Percentiles rank a stretch among this genome's conserved stretches.
phyloP scores from a whole-genome alignment of 1,140 invertebrate species.

The Ceratitis capitata region DNA sequence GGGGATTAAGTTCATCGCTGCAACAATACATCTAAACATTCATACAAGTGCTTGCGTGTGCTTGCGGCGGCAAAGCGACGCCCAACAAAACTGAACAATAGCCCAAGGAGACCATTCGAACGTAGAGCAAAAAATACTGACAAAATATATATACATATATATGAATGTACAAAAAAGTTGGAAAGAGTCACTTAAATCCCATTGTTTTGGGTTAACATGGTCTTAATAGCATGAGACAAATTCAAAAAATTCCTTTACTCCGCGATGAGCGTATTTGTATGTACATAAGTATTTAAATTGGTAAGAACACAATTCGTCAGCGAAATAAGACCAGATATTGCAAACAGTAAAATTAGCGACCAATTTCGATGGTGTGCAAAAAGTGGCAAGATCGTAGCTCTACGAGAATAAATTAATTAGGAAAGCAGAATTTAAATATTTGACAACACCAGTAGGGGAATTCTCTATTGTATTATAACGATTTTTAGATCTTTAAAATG shows the following conservation, averaged over 20 bases:
- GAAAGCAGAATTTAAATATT: too few relatives aligned
- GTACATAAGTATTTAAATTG: too few relatives aligned
- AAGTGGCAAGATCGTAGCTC: too few relatives aligned
- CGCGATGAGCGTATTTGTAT: neutral
- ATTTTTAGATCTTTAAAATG: too few relatives aligned
- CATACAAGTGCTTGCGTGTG: neutral
- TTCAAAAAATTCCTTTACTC: neutral
- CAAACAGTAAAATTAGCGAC: too few relatives aligned
- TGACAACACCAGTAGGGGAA: too few relatives aligned
- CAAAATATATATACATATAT: too few relatives aligned
- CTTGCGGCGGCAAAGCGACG: neutral
- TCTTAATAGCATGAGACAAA: neutral
- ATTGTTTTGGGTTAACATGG: slow-evolving; percentile 9
- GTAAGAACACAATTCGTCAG: too few relatives aligned
- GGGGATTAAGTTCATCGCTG: slow-evolving; percentile 34
- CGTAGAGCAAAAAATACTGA: neutral
- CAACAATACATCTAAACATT: neutral
- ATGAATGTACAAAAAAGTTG: neutral
- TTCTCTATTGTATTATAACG: too few relatives aligned
- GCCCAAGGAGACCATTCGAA: neutral
- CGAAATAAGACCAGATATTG: too few relatives aligned
- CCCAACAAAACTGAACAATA: neutral
- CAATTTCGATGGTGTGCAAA: too few relatives aligned
- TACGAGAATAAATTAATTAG: too few relatives aligned
- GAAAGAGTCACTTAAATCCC: neutral